Evolutionary conservation across 2,113 vertebrate species (phyloP).

Genomic region (Coreoperca whiteheadi): DNA sequence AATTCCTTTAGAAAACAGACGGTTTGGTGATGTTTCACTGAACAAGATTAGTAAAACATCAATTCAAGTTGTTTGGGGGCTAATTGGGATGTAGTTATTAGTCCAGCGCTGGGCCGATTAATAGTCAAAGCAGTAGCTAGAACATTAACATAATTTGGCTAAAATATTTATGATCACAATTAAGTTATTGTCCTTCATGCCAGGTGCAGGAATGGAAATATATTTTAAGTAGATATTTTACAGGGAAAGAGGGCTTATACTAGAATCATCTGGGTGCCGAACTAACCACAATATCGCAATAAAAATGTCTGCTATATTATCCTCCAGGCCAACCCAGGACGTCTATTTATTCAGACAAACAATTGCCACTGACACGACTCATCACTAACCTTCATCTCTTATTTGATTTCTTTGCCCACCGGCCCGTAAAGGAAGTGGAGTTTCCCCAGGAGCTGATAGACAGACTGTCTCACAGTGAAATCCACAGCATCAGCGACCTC

Average conservation of each 20-base stretch:
- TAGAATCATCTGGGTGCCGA: neutral
- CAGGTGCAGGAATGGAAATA: neutral
- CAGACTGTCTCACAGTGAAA: slow-evolving; percentile 94
- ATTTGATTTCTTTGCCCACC: slow-evolving; percentile 51
- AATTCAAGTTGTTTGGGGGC: accelerated
- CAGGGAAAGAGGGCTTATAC: neutral
- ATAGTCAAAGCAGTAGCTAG: neutral
- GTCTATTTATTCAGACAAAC: slow-evolving; percentile 32
- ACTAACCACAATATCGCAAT: neutral
- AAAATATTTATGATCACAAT: neutral
- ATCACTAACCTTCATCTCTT: slow-evolving; percentile 62
- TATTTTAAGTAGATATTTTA: neutral
- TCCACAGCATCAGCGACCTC: slow-evolving; percentile 98
- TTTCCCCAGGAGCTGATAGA: slow-evolving; percentile 96
- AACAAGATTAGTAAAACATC: neutral
- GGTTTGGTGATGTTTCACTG: neutral
- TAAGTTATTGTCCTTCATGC: neutral
- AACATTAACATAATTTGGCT: neutral
- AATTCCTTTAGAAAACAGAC: neutral
- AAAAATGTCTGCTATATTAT: neutral
- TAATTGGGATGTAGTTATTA: neutral
- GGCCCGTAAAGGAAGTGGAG: slow-evolving; percentile 88
- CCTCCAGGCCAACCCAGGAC: too few relatives aligned
- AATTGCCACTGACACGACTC: slow-evolving; percentile 25
- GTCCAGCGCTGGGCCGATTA: neutral